These are phyloP conservation scores for Corella eumyota DNA, from an alignment of 23 tunicate species.

Conservation along the genomic window DNA sequence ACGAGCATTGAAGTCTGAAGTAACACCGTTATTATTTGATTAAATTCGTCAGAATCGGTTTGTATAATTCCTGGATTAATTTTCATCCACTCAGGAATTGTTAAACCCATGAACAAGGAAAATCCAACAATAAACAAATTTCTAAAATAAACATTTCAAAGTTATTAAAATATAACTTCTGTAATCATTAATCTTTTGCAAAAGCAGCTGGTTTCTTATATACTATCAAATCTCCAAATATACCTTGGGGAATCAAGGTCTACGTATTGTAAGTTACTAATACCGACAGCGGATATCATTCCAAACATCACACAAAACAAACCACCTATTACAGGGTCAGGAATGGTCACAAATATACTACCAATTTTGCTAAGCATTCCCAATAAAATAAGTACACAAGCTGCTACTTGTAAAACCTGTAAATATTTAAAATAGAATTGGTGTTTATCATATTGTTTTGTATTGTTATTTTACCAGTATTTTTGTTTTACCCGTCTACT, in stretches of 20 bases:
- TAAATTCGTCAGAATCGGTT: slow-evolving; percentile 34
- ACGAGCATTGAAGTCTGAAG: slow-evolving; percentile 56
- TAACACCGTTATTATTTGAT: slow-evolving; percentile 58
- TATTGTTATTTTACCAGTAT: background rate
- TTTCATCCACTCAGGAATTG: slow-evolving; percentile 58
- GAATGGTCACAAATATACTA: slow-evolving; percentile 77
- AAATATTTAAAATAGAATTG: background rate
- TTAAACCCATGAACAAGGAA: slow-evolving; percentile 49
- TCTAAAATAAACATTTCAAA: slow-evolving; percentile 6
- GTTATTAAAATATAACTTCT: too few relatives aligned
- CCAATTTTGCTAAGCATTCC: slow-evolving; percentile 78
- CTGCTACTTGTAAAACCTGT: slow-evolving; percentile 80
- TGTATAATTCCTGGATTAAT: slow-evolving; percentile 44
- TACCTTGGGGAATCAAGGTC: slow-evolving; percentile 77
- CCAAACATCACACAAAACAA: slow-evolving; percentile 80
- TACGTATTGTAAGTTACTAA: slow-evolving; percentile 64
- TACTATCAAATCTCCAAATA: too few relatives aligned
- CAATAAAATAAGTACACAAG: slow-evolving; percentile 31
- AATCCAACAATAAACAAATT: slow-evolving; percentile 68
- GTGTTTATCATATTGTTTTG: background rate
- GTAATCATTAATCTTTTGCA: too few relatives aligned
- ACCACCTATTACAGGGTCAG: slow-evolving; percentile 93
- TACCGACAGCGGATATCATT: slow-evolving; percentile 77
- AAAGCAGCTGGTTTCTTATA: background rate
- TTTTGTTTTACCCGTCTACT: slow-evolving; percentile 78